Conservation (phyloP, 1,140 invertebrate species). For the Sycobia sp. region DNA sequence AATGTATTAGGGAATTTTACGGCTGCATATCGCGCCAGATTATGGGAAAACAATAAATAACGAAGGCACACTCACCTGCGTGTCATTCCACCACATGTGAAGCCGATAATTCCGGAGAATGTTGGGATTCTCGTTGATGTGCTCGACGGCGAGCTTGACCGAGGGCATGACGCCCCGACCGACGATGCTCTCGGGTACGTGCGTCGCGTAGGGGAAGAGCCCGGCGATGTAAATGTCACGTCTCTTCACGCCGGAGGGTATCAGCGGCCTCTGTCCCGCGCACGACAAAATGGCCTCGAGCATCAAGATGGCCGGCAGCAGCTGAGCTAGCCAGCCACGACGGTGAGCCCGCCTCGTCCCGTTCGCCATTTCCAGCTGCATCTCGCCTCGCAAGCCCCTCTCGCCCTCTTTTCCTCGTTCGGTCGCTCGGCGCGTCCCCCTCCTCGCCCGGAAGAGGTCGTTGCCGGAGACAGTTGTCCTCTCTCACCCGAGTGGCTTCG, state of each 20-base stretch:
- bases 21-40: too few species aligned
- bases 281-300: slow-evolving; percentile 44
- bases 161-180: slow-evolving; percentile 92
- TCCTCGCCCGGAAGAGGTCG: not conserved
- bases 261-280: slow-evolving; percentile 63
- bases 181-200: slow-evolving; percentile 68
- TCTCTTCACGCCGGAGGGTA: slow-evolving; percentile 60
- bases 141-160: slow-evolving; percentile 87
- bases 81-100: slow-evolving; percentile 95
- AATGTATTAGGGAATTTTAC: too few species aligned
- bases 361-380: slow-evolving; percentile 20
- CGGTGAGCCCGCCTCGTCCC: slow-evolving; percentile 28
- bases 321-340: slow-evolving; percentile 6
- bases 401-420: not conserved
- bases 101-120: slow-evolving; percentile 85
- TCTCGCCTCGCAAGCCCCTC: not conserved
- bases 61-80: slow-evolving; percentile 83
- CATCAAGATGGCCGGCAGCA: slow-evolving; percentile 41
- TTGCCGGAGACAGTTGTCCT: not conserved
- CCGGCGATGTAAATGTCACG: slow-evolving; percentile 88
- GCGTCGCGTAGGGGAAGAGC: slow-evolving; percentile 85
- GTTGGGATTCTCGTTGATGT: slow-evolving; percentile 87
- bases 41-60: too few species aligned
- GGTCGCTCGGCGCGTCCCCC: not conserved
- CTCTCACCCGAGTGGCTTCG: not conserved